Conservation (phyloP, 64 coral and sea anemone species). For the Stylophora pistillata region DNA sequence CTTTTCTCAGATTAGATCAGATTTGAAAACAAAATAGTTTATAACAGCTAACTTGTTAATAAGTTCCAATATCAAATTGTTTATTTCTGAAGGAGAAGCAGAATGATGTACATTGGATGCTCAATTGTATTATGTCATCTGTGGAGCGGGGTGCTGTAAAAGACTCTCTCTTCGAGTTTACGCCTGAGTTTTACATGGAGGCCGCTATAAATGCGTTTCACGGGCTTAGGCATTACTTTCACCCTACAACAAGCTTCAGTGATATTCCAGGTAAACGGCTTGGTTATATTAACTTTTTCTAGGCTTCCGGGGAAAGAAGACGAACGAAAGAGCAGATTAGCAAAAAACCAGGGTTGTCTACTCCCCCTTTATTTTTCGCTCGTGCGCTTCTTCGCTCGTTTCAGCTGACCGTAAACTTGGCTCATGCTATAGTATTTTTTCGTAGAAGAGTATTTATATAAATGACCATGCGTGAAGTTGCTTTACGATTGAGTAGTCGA, state of each 20-base stretch:
- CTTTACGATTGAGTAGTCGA: neutral
- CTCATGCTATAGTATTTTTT: too few species aligned
- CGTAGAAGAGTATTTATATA: too few species aligned
- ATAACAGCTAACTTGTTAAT: neutral
- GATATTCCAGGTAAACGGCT: conserved; percentile 71
- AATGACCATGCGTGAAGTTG: neutral
- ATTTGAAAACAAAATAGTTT: too few species aligned
- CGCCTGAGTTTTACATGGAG: conserved; percentile 94
- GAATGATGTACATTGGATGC: conserved; percentile 91
- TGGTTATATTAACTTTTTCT: neutral
- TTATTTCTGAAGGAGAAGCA: conserved; percentile 73
- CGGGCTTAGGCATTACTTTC: conserved; percentile 81
- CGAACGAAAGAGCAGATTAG: too few species aligned
- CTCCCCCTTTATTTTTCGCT: too few species aligned
- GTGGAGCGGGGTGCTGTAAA: conserved; percentile 47
- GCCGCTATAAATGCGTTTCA: conserved; percentile 85
- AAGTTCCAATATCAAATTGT: neutral
- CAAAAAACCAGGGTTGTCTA: too few species aligned
- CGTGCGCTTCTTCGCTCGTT: neutral
- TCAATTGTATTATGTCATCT: conserved; percentile 66
- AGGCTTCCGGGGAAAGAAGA: neutral
- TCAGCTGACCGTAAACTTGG: neutral
- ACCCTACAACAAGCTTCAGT: conserved; percentile 73
- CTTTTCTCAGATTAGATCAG: too few species aligned
- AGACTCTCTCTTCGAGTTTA: conserved; percentile 80